Percentiles rank a stretch among this genome's conserved stretches.
These are phyloP conservation scores for Vanessa cardui DNA, from an alignment of 2,888 invertebrate genomes.

Conservation along the genomic window DNA sequence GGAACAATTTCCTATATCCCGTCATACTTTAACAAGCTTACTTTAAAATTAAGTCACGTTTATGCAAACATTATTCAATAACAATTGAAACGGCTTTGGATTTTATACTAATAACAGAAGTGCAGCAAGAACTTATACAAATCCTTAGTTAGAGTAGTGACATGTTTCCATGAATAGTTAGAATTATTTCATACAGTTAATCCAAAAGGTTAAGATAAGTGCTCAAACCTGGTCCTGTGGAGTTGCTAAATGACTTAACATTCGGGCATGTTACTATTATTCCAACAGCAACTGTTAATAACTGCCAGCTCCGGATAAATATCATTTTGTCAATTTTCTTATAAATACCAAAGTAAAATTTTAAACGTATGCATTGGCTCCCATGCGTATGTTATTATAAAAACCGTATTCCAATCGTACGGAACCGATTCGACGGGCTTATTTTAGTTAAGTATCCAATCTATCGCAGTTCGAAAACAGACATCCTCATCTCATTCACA, in stretches of 20 bases:
- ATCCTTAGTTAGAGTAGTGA: conserved; percentile 40
- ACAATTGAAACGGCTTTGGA: conserved; percentile 48
- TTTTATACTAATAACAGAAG: conserved; percentile 46
- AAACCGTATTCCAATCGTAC: conserved; percentile 50
- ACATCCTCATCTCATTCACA: conserved; percentile 68
- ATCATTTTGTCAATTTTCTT: conserved; percentile 58
- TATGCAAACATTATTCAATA: conserved; percentile 13
- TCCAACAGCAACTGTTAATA: conserved; percentile 53
- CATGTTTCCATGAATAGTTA: conserved; percentile 33
- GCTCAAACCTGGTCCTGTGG: conserved; percentile 59
- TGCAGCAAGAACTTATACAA: conserved; percentile 44
- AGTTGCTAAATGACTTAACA: conserved; percentile 43
- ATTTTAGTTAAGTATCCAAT: conserved; percentile 53
- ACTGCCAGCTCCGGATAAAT: conserved; percentile 50
- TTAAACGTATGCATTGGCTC: conserved; percentile 22
- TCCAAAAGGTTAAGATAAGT: conserved; percentile 47
- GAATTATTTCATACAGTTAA: conserved; percentile 45
- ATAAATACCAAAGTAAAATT: conserved; percentile 44
- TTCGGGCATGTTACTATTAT: conserved; percentile 50
- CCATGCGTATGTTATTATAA: conserved; percentile 26
- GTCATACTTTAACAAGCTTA: background rate
- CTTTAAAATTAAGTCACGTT: background rate
- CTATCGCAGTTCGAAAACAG: conserved; percentile 50
- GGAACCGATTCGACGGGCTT: conserved; percentile 52
- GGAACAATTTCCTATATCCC: background rate